Percentiles rank a stretch among this genome's conserved stretches.
Conservation (phyloP, 2,113 vertebrate species). For the Pimephales promelas region DNA sequence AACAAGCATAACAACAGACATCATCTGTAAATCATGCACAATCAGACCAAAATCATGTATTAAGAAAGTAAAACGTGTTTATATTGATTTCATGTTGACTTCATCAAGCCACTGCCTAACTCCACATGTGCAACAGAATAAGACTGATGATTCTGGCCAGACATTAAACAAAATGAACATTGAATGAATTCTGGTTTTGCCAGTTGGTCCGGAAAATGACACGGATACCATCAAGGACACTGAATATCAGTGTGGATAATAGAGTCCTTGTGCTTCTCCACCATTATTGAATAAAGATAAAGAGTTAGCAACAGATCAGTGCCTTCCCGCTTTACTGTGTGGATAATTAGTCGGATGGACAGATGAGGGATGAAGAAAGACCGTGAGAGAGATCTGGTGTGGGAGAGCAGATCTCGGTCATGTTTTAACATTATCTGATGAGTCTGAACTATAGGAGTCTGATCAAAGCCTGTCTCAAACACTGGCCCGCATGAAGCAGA, state of each 20-base stretch:
- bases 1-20: background rate
- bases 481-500: conserved; percentile 66
- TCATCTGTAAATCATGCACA: background rate
- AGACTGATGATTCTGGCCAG: conserved; percentile 44
- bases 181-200: conserved; percentile 10
- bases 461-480: conserved; percentile 66
- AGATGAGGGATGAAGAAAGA: background rate
- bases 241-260: background rate
- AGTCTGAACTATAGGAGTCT: conserved; percentile 2
- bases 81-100: background rate
- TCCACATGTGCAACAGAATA: background rate
- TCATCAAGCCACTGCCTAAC: background rate
- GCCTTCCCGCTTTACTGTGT: background rate
- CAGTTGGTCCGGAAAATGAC: background rate
- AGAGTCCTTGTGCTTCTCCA: background rate
- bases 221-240: background rate
- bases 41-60: background rate
- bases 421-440: conserved; percentile 22
- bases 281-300: background rate
- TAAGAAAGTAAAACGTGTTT: background rate
- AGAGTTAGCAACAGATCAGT: background rate
- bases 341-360: background rate
- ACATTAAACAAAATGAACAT: conserved; percentile 27
- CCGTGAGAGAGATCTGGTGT: background rate
- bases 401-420: background rate